Evolutionary conservation across 2,113 vertebrate species (phyloP).

Genomic region (Plecotus auritus): DNA sequence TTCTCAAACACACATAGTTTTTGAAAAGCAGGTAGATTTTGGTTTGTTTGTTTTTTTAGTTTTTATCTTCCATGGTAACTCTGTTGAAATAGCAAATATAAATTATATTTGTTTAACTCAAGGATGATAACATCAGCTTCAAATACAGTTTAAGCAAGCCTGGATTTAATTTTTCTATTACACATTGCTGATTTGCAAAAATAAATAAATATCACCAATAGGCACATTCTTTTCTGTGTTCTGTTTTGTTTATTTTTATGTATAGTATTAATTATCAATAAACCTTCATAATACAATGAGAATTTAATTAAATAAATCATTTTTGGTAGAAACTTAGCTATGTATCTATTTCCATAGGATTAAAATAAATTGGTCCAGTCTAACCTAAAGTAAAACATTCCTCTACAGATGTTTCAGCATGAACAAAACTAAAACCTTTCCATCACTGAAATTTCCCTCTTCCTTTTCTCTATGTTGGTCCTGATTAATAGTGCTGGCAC

Average conservation of each 20-base stretch:
- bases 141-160: conserved; percentile 10
- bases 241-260: conserved; percentile 7
- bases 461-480: background rate
- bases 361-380: background rate
- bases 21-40: background rate
- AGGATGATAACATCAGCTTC: background rate
- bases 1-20: background rate
- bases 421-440: background rate
- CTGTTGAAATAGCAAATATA: conserved; percentile 16
- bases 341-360: background rate
- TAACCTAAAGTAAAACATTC: conserved; percentile 1
- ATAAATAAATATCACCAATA: background rate
- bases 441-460: background rate
- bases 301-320: conserved; percentile 24
- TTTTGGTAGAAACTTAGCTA: conserved; percentile 1
- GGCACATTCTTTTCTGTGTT: background rate
- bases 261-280: conserved; percentile 8
- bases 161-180: conserved; percentile 33
- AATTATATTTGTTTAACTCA: conserved; percentile 28
- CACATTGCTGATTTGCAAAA: background rate
- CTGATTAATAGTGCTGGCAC: background rate
- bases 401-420: background rate
- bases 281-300: background rate
- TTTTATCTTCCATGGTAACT: background rate
- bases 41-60: background rate